phyloP scores from a whole-genome alignment of 2,888 invertebrate species.

The Smittia sp. region DNA sequence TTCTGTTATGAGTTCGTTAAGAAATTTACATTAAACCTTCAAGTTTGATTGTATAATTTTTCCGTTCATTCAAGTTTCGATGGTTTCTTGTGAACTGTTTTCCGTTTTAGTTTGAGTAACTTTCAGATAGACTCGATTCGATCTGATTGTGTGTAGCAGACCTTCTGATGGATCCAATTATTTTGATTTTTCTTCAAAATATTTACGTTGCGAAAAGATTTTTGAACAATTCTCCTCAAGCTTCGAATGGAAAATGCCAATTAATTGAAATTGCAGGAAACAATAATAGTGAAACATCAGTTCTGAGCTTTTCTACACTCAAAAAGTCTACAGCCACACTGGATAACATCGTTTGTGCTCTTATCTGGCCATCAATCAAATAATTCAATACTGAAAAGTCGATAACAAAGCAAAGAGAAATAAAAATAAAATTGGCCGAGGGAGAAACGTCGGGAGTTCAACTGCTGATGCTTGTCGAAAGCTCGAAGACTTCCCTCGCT shows the following conservation, averaged over 20 bases:
- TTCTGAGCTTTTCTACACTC: not conserved
- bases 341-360: not conserved
- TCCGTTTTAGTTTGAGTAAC: not conserved
- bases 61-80: not conserved
- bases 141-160: slow-evolving; percentile 36
- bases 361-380: slow-evolving; percentile 11
- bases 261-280: too few relatives aligned
- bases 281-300: not conserved
- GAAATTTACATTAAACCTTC: not conserved
- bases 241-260: too few relatives aligned
- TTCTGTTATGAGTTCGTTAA: not conserved
- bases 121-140: not conserved
- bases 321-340: slow-evolving; percentile 35
- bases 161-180: slow-evolving; percentile 36
- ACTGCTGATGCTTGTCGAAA: too few relatives aligned
- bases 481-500: too few relatives aligned
- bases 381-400: slow-evolving; percentile 20
- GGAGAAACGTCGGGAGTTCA: slow-evolving; percentile 42
- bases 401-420: slow-evolving; percentile 43
- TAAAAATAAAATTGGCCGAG: slow-evolving; percentile 43
- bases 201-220: slow-evolving; percentile 7
- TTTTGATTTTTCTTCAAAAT: slow-evolving; percentile 20
- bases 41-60: slow-evolving; percentile 18
- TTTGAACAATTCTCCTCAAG: slow-evolving; percentile 1
- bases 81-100: not conserved